A percentile compares a stretch with the other conserved stretches of the same genome.
phyloP scores from a whole-genome alignment of 2,888 invertebrate genomes.

The Pharmacophagus antenor region DNA sequence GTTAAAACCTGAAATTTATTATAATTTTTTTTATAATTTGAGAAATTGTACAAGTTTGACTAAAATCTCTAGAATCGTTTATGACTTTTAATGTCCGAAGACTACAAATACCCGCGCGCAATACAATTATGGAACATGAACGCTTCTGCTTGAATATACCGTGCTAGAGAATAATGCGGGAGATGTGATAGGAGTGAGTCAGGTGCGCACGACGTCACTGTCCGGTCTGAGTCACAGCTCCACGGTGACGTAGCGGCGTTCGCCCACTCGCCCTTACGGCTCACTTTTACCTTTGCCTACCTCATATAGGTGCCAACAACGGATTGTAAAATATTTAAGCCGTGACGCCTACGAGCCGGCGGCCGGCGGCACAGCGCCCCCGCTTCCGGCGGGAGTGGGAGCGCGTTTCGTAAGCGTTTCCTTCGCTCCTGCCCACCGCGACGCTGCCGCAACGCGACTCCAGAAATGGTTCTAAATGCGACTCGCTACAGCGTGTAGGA shows the following conservation, averaged over 20 bases:
- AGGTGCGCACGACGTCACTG: conserved; percentile 67
- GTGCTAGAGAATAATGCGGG: conserved; percentile 4
- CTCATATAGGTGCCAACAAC: conserved; percentile 23
- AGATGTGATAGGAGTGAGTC: conserved; percentile 48
- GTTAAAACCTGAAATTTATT: too few species aligned
- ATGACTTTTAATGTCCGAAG: too few species aligned
- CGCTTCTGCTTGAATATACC: not conserved
- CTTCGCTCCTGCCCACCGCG: conserved; percentile 63
- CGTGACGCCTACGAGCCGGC: conserved; percentile 50
- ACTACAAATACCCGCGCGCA: too few species aligned
- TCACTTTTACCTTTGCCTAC: conserved; percentile 36
- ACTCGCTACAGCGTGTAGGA: conserved; percentile 46
- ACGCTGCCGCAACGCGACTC: conserved; percentile 40
- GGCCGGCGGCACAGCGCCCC: conserved; percentile 48
- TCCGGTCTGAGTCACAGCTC: conserved; percentile 52
- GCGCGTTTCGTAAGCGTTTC: conserved; percentile 69
- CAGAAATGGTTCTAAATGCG: conserved; percentile 23
- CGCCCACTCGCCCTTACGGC: conserved; percentile 38
- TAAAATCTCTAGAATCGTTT: too few species aligned
- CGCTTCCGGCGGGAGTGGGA: conserved; percentile 70
- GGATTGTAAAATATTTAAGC: conserved; percentile 38
- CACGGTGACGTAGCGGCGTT: conserved; percentile 32
- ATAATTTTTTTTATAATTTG: too few species aligned
- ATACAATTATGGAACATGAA: not conserved
- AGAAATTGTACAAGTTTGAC: too few species aligned